These are phyloP conservation scores for Halcyon malimbica DNA, from an alignment of 2,113 vertebrate genomes.

Conservation along the genomic window DNA sequence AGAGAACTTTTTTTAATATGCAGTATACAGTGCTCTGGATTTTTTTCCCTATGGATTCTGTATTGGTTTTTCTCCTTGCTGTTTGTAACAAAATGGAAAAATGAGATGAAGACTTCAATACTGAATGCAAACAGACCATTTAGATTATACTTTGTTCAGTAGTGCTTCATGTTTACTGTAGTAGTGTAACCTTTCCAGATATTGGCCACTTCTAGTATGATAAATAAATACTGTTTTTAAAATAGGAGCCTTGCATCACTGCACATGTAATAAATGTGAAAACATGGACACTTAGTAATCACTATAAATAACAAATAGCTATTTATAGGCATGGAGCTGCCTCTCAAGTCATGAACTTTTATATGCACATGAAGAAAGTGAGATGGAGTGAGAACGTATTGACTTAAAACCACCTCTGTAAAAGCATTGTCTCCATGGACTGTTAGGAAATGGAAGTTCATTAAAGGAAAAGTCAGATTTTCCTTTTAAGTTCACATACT, in stretches of 20 bases:
- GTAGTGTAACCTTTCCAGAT: conserved; percentile 52
- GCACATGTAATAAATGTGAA: conserved; percentile 37
- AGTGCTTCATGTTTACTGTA: conserved; percentile 52
- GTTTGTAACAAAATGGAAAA: conserved; percentile 53
- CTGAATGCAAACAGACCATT: conserved; percentile 45
- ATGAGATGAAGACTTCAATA: conserved; percentile 68
- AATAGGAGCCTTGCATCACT: conserved; percentile 61
- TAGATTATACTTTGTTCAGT: conserved; percentile 34
- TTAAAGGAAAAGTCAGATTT: neutral
- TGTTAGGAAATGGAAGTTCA: neutral
- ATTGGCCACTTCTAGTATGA: conserved; percentile 28
- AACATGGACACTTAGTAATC: neutral
- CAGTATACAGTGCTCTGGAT: neutral
- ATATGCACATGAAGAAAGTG: neutral
- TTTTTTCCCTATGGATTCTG: conserved; percentile 7
- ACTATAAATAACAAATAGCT: conserved; percentile 35
- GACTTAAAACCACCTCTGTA: neutral
- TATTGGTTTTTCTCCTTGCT: conserved; percentile 15
- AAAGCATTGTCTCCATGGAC: neutral
- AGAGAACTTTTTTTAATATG: neutral
- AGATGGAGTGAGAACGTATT: neutral
- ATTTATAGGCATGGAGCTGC: neutral
- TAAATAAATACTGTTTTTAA: conserved; percentile 64
- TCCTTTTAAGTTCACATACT: neutral
- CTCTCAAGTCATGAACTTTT: neutral